phyloP scores from a whole-genome alignment of 1,140 invertebrate species.

The Heliconius nattereri region DNA sequence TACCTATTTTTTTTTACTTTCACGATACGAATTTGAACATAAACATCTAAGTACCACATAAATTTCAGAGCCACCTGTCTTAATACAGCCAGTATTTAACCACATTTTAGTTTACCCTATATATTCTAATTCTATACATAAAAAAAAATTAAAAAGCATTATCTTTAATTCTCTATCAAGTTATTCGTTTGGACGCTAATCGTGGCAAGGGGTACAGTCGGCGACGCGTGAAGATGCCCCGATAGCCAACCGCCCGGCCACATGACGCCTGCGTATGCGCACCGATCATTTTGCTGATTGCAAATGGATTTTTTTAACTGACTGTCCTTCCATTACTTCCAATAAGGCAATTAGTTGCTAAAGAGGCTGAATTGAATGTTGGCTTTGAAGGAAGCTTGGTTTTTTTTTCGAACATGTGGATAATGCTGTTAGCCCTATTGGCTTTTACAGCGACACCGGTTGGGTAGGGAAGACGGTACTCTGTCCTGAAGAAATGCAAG shows the following conservation, averaged over 20 bases:
- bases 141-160: conserved; percentile 24
- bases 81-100: background rate
- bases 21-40: background rate
- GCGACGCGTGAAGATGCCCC: conserved; percentile 68
- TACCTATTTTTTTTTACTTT: too few relatives aligned
- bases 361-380: background rate
- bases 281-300: conserved; percentile 42
- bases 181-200: conserved; percentile 38
- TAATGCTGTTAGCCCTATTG: too few relatives aligned
- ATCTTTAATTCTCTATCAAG: conserved; percentile 34
- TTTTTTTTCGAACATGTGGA: too few relatives aligned
- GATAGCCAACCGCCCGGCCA: conserved; percentile 67
- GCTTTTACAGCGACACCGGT: too few relatives aligned
- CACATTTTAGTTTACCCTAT: conserved; percentile 13
- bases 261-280: conserved; percentile 56
- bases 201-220: conserved; percentile 49
- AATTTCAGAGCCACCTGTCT: background rate
- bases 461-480: too few relatives aligned
- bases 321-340: conserved; percentile 19
- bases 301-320: conserved; percentile 39
- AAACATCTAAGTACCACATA: background rate
- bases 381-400: background rate
- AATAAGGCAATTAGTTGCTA: conserved; percentile 20
- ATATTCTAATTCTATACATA: conserved; percentile 24
- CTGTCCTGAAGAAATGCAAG: too few relatives aligned